These are phyloP conservation scores for Caenorhabditis uteleia DNA, from an alignment of 2,888 invertebrate species.

Conservation along the genomic window DNA sequence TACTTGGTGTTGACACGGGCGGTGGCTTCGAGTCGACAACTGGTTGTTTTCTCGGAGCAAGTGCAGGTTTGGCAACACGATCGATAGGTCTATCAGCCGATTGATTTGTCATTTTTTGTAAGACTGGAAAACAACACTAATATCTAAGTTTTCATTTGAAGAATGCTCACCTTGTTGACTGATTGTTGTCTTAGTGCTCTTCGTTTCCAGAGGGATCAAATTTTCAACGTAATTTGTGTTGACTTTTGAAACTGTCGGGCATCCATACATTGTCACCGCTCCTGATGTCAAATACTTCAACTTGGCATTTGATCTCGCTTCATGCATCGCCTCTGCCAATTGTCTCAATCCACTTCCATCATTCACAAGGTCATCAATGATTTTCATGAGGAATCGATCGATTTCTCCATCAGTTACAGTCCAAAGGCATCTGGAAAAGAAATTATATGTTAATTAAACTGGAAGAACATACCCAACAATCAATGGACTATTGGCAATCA, in stretches of 20 bases:
- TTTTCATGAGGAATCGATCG: slow-evolving; percentile 58
- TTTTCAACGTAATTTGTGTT: too few relatives aligned
- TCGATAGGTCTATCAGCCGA: too few relatives aligned
- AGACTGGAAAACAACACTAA: too few relatives aligned
- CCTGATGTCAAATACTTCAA: slow-evolving; percentile 60
- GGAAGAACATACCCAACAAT: slow-evolving; percentile 48
- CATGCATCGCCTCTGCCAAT: slow-evolving; percentile 40
- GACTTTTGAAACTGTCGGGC: slow-evolving; percentile 50
- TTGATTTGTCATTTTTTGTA: too few relatives aligned
- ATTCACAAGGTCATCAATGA: slow-evolving; percentile 46
- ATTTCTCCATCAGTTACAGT: slow-evolving; percentile 67
- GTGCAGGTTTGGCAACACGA: too few relatives aligned
- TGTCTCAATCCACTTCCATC: slow-evolving; percentile 15
- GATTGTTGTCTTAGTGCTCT: too few relatives aligned
- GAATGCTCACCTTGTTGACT: too few relatives aligned
- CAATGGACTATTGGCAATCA: slow-evolving; percentile 58
- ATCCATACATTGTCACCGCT: slow-evolving; percentile 62
- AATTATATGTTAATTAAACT: neutral
- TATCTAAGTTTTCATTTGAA: too few relatives aligned
- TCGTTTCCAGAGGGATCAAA: too few relatives aligned
- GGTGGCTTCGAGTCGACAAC: too few relatives aligned
- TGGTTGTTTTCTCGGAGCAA: too few relatives aligned
- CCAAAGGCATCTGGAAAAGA: slow-evolving; percentile 54
- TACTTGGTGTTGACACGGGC: too few relatives aligned
- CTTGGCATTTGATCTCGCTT: slow-evolving; percentile 50